Base-by-base conservation (phyloP, 2,888 invertebrate species). In the Willowsia nigromaculata region DNA sequence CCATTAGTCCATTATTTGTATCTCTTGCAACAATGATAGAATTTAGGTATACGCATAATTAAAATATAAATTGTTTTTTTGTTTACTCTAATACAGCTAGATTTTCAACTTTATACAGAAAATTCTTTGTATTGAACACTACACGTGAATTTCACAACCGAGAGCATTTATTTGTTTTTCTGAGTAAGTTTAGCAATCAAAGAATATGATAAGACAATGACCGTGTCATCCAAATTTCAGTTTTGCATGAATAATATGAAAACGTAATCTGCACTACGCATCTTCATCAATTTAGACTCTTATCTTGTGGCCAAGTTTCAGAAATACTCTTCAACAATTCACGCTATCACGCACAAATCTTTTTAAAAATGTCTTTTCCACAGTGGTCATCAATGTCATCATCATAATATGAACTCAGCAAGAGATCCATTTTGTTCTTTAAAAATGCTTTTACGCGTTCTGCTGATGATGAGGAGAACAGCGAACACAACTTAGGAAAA, bases 61-160 rank as follows among this genome's bases (percentile, higher is more conserved):
- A 71, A 40, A 71, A 33, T 27, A 68, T 1, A 13, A 62, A 62
- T 62, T 30, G 30, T 15, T 30, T 56, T 18, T 18, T 62, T 62
- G 27, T 62, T 7, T 56, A 22, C 30, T 62, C 13, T 13, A n/a
- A 25, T 30, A 22, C 18, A 4, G 50, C n/a, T 50, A 11, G 50
- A n/a, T n/a, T 50, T 50, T 56, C 56, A 22, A 56, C 56, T 56
- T 56, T 56, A 25, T 11, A 74, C 22, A 37, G 27, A 25, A 59
- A 25, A 59, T 7, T 59, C 27, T 27, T 59, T 59, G 59, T 25
- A 11, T 9, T 59, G 25, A 59, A 59, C 47, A 25, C 47, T 13
- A 47, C 9, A 11, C 53, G 71, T 84, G 71, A 30, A 50, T 84
- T 84, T 40, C 50, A 71, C 71, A 84, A 84, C 59, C 37, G 56